Evolutionary conservation across 2,797 vertebrate species (phyloP).

Genomic region (Labroides dimidiatus): DNA sequence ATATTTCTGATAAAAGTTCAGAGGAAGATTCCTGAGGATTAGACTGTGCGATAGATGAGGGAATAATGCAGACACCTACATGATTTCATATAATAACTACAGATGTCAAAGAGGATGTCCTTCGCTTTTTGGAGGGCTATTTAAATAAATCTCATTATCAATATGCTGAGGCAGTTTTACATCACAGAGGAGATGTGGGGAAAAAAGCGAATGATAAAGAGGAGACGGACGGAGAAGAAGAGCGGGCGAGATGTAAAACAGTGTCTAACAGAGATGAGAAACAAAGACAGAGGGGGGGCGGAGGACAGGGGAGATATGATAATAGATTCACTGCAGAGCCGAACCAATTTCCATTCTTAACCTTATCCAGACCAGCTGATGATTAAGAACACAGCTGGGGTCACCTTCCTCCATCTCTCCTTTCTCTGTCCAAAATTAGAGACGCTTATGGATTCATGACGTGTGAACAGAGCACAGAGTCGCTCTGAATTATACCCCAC

Average conservation of each 20-base stretch:
- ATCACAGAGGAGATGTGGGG: constrained; percentile 48
- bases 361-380: constrained; percentile 73
- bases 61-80: constrained; percentile 48
- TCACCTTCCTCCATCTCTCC: constrained; percentile 72
- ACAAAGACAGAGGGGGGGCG: constrained; percentile 53
- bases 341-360: constrained; percentile 80
- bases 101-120: constrained; percentile 64
- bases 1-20: constrained; percentile 6
- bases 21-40: constrained; percentile 25
- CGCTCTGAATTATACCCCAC: constrained; percentile 40
- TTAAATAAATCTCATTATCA: constrained; percentile 81
- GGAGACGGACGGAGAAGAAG: constrained; percentile 46
- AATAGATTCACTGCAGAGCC: constrained; percentile 75
- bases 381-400: constrained; percentile 72
- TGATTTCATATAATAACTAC: constrained; percentile 52
- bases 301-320: constrained; percentile 65
- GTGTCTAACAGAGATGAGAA: constrained; percentile 65
- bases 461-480: constrained; percentile 52
- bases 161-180: constrained; percentile 76
- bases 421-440: constrained; percentile 59
- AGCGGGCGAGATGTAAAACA: constrained; percentile 58
- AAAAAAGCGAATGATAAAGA: constrained; percentile 68
- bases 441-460: constrained; percentile 77
- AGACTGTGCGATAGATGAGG: constrained; percentile 14
- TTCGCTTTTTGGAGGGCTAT: constrained; percentile 64